Base-by-base conservation (phyloP, 2,888 invertebrate species). In the Plebejus argus region DNA sequence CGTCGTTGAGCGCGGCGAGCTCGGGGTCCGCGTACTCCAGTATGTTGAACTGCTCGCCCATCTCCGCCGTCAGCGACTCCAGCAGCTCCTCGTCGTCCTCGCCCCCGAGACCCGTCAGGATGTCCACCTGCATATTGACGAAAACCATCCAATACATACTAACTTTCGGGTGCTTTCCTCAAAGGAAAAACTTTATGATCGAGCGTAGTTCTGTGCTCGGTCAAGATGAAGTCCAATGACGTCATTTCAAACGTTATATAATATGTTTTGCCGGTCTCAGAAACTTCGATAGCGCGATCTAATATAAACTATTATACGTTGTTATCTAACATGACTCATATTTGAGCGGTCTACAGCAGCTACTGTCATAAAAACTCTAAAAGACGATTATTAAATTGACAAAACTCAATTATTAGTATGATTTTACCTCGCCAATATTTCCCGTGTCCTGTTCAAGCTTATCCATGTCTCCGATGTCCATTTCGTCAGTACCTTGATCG, bases 11-110 rank as follows among this genome's bases (percentile, higher is more conserved):
- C 79, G 96, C 96, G 82, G 98, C 98, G 77, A 98, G 92, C 90
- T 98, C 98, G 0, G 99, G 98, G 94, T 99, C 99, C 0, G 98
- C 99, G 89, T 99, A 99, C 89, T 98, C 98, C 81, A 99, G 91
- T 85, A 99, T 98, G 89, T 99, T 99, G 91, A 99, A 99, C 93
- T 98, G 98, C 80, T 97, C 97, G 6, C 98, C 98, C 95, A 98
- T 97, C 91, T 98, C 98, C n/a, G 97, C 97, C 85, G 95, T 92
- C 66, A 95, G 86, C 0, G 95, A 95, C 82, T 95, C 95, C 39
- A 98, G 93, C 70, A 98, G 94, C 85, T 98, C 98, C 84, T 97
- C 97, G 85, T 98, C 98, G 85, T 98, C 98, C 82, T 98, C 98
- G 77, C 97, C 97, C 5, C 96, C 97, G 71, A 98, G 93, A 23